phyloP scores from a whole-genome alignment of 2,888 invertebrate genomes.

The Microctonus hyperodae region DNA sequence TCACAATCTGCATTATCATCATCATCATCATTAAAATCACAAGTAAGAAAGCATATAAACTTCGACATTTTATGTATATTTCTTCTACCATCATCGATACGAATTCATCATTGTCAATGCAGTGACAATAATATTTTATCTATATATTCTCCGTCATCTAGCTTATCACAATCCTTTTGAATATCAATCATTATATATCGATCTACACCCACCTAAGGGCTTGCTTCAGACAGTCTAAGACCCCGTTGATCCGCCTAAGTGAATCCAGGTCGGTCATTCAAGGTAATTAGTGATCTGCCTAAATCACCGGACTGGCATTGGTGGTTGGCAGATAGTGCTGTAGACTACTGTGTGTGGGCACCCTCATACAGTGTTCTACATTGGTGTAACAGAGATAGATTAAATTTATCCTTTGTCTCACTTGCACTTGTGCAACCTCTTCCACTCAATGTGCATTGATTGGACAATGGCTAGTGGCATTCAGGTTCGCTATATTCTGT shows the following conservation, averaged over 20 bases:
- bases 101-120: slow-evolving; percentile 14
- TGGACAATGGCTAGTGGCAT: slow-evolving; percentile 52
- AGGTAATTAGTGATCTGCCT: slow-evolving; percentile 58
- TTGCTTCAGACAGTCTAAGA: slow-evolving; percentile 23
- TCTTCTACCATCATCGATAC: background rate
- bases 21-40: background rate
- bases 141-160: background rate
- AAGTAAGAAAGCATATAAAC: background rate
- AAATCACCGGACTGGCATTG: slow-evolving; percentile 55
- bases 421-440: slow-evolving; percentile 35
- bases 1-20: background rate
- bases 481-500: slow-evolving; percentile 40
- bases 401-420: background rate
- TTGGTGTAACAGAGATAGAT: slow-evolving; percentile 30
- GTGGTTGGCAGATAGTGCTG: slow-evolving; percentile 51
- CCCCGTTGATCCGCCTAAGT: slow-evolving; percentile 43
- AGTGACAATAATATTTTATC: background rate
- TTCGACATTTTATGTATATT: background rate
- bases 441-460: slow-evolving; percentile 57
- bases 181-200: slow-evolving; percentile 29
- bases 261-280: slow-evolving; percentile 52
- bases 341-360: slow-evolving; percentile 51
- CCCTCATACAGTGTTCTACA: slow-evolving; percentile 46
- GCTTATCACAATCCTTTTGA: background rate
- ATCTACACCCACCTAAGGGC: slow-evolving; percentile 10